Evolutionary conservation across 2,888 invertebrate genomes (phyloP).

Genomic region (Brenthis daphne): DNA sequence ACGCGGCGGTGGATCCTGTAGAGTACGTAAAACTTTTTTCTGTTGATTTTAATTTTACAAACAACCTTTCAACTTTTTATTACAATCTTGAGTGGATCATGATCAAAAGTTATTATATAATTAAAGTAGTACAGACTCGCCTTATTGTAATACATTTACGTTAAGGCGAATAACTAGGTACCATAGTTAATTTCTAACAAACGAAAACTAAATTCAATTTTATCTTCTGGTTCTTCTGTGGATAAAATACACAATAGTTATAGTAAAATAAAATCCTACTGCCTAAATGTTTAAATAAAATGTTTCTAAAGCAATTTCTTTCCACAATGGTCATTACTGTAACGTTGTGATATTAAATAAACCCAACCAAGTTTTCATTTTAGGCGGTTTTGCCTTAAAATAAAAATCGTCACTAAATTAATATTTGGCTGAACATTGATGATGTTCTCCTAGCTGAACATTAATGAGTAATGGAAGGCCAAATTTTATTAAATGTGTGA

Average conservation of each 20-base stretch:
- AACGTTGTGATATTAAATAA: slow-evolving; percentile 21
- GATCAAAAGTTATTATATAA: background rate
- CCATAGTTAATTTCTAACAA: no score
- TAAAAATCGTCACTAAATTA: slow-evolving; percentile 1
- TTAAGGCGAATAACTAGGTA: background rate
- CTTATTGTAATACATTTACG: background rate
- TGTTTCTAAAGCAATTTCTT: slow-evolving; percentile 20
- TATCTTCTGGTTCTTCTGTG: no score
- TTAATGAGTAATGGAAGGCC: background rate
- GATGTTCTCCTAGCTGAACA: background rate
- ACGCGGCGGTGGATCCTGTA: slow-evolving; percentile 93
- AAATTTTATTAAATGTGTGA: background rate
- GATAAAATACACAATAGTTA: background rate
- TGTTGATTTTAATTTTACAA: slow-evolving; percentile 3
- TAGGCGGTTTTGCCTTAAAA: background rate
- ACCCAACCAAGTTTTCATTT: slow-evolving; percentile 11
- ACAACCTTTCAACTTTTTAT: slow-evolving; percentile 8
- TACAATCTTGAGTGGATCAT: slow-evolving; percentile 1
- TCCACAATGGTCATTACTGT: slow-evolving; percentile 8
- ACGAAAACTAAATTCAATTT: no score
- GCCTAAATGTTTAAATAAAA: background rate
- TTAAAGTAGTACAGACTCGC: background rate
- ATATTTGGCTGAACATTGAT: background rate
- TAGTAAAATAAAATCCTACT: slow-evolving; percentile 2
- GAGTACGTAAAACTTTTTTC: slow-evolving; percentile 79